Conservation (phyloP, 2,888 invertebrate genomes). For the Germaria angustata region DNA sequence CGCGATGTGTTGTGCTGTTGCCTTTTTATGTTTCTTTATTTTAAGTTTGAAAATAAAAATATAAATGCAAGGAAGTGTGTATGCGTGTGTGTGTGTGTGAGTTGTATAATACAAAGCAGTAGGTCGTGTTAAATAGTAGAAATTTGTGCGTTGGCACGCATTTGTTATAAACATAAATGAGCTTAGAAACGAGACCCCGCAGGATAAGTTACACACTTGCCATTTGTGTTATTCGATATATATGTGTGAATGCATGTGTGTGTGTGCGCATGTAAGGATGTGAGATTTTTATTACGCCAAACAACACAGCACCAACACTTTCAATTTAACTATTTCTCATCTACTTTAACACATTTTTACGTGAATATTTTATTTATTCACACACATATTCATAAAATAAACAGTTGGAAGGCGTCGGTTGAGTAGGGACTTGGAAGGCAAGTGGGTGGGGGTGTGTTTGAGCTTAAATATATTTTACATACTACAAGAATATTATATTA, state of each 20-base stretch:
- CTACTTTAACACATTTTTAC: constrained; percentile 58
- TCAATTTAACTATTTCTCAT: constrained; percentile 66
- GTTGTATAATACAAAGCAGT: neutral
- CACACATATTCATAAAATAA: constrained; percentile 25
- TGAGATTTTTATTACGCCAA: constrained; percentile 19
- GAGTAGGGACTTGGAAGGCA: constrained; percentile 31
- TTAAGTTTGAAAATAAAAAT: constrained; percentile 14
- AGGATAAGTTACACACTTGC: constrained; percentile 72
- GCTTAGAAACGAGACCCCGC: constrained; percentile 79
- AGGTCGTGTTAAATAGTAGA: constrained; percentile 52
- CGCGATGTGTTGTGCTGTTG: constrained; percentile 55
- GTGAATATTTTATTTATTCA: constrained; percentile 33
- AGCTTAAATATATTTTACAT: constrained; percentile 13
- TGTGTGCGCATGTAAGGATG: too few species aligned
- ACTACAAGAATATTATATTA: constrained; percentile 36
- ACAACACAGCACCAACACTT: constrained; percentile 64
- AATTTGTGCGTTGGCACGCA: constrained; percentile 77
- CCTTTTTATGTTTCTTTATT: constrained; percentile 3
- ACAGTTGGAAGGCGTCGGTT: neutral
- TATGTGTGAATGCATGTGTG: neutral
- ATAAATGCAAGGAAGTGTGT: neutral
- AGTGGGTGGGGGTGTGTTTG: neutral
- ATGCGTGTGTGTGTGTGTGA: neutral
- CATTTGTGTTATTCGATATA: constrained; percentile 8
- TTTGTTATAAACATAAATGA: constrained; percentile 80